These are phyloP conservation scores for Cydia amplana DNA, from an alignment of 1,140 invertebrate species.

Conservation along the genomic window DNA sequence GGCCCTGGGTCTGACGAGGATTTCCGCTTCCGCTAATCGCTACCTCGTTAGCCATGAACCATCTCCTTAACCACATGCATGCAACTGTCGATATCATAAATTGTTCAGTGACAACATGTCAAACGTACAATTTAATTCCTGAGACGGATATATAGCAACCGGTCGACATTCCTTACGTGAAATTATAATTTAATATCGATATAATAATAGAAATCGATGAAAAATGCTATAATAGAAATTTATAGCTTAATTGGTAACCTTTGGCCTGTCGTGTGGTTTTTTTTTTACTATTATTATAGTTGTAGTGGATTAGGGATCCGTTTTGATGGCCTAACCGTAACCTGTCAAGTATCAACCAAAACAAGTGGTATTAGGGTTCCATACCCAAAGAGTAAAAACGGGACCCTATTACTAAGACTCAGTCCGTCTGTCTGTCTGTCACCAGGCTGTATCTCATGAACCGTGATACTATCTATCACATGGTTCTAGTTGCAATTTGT, in stretches of 20 bases:
- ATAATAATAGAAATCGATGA: slow-evolving; percentile 22
- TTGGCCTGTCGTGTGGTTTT: not conserved
- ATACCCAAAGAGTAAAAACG: no score
- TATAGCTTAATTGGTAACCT: slow-evolving; percentile 28
- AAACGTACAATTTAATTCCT: not conserved
- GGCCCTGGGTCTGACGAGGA: no score
- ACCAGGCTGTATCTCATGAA: no score
- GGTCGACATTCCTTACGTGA: not conserved
- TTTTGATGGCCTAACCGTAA: not conserved
- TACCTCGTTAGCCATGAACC: not conserved
- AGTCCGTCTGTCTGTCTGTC: no score
- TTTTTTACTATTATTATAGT: no score
- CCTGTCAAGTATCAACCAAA: not conserved
- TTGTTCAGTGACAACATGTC: slow-evolving; percentile 14
- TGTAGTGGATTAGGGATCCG: not conserved
- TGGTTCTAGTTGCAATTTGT: no score
- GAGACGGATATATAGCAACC: not conserved
- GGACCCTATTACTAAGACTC: no score
- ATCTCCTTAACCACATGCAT: not conserved
- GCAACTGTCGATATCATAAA: slow-evolving; percentile 22
- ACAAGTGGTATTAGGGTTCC: no score
- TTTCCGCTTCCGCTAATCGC: not conserved
- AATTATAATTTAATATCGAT: slow-evolving; percentile 13
- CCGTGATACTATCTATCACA: no score
- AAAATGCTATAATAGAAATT: not conserved